These are phyloP conservation scores for Epizoanthus ramosus DNA, from an alignment of 92 coral and sea anemone species.

Conservation along the genomic window DNA sequence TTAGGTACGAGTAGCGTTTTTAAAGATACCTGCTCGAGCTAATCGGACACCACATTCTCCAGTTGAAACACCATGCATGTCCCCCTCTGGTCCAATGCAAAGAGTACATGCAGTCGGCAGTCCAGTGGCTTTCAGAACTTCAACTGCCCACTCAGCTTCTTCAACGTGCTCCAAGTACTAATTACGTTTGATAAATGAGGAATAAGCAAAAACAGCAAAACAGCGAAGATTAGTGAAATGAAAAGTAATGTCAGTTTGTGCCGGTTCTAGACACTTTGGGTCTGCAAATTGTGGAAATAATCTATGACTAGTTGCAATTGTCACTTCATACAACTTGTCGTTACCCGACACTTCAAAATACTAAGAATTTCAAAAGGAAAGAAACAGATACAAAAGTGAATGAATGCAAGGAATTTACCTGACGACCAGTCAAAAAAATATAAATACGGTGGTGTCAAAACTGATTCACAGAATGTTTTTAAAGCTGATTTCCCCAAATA, in stretches of 20 bases:
- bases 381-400: too few relatives aligned
- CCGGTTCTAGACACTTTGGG: neutral
- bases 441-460: too few relatives aligned
- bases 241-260: neutral
- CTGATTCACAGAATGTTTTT: too few relatives aligned
- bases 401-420: too few relatives aligned
- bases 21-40: slow-evolving; percentile 89
- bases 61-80: slow-evolving; percentile 93
- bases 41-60: slow-evolving; percentile 97
- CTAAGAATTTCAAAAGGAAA: too few relatives aligned
- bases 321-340: too few relatives aligned
- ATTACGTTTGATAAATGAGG: slow-evolving; percentile 14
- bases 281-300: neutral
- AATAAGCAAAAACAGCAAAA: neutral
- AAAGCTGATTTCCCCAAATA: too few relatives aligned
- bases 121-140: slow-evolving; percentile 89
- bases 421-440: too few relatives aligned
- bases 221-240: neutral
- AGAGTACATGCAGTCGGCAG: slow-evolving; percentile 88
- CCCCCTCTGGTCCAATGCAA: slow-evolving; percentile 98
- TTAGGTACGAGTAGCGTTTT: neutral
- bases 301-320: too few relatives aligned
- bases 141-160: slow-evolving; percentile 99
- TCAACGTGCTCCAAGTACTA: slow-evolving; percentile 99
- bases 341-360: too few relatives aligned